Evolutionary conservation across 2,113 vertebrate genomes (phyloP).

Genomic region (Jaculus jaculus): DNA sequence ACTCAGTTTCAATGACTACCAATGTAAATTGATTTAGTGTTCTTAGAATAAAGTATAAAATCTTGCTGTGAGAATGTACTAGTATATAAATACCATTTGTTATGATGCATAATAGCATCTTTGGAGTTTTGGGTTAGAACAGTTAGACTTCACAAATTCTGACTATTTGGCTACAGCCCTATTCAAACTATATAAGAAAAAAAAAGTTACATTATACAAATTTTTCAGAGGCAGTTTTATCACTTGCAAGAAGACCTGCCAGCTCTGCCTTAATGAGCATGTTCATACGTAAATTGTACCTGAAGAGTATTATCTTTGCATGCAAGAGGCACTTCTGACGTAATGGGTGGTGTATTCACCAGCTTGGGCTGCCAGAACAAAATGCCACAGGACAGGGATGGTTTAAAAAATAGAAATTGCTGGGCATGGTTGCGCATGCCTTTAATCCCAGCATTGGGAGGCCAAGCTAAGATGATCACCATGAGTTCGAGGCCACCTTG

Average conservation of each 20-base stretch:
- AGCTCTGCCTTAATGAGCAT: constrained; percentile 14
- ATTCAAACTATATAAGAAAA: not conserved
- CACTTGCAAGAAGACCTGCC: constrained; percentile 5
- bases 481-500: no score
- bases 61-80: not conserved
- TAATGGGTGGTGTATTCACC: constrained; percentile 11
- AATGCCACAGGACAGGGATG: not conserved
- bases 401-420: not conserved
- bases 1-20: not conserved
- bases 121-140: constrained; percentile 50
- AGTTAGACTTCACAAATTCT: constrained; percentile 61
- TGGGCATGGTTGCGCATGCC: no score
- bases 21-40: not conserved
- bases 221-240: constrained; percentile 40
- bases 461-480: no score
- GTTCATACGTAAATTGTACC: not conserved
- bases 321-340: constrained; percentile 24
- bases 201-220: constrained; percentile 6
- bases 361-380: constrained; percentile 2
- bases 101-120: not conserved
- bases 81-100: not conserved
- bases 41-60: not conserved
- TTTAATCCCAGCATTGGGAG: no score
- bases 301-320: constrained; percentile 34
- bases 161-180: constrained; percentile 3